phyloP scores from a whole-genome alignment of 1,140 invertebrate species.

The Meloidogyne exigua region DNA sequence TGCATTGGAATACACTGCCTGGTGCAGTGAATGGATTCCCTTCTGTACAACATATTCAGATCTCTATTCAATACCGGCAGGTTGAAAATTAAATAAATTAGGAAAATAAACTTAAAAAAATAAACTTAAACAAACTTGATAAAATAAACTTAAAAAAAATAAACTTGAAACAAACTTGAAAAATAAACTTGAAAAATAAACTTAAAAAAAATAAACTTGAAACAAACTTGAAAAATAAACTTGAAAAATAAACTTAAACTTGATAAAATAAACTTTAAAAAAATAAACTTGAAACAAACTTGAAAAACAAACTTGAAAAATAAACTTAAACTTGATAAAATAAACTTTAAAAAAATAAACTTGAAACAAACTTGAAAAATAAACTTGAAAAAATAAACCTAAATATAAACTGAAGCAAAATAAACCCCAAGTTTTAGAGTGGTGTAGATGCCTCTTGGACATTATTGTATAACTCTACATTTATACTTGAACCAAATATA shows the following conservation, averaged over 20 bases:
- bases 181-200: too few relatives aligned
- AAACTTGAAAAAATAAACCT: background rate
- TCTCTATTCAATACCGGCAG: constrained; percentile 56
- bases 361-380: background rate
- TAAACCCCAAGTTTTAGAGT: constrained; percentile 30
- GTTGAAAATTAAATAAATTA: constrained; percentile 31
- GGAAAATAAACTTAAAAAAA: too few relatives aligned
- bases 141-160: background rate
- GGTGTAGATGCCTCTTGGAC: constrained; percentile 52
- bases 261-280: too few relatives aligned
- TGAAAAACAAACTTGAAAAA: background rate
- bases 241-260: background rate
- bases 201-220: background rate
- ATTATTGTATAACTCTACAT: constrained; percentile 49
- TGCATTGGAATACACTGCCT: constrained; percentile 53
- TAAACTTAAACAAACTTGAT: background rate
- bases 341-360: background rate
- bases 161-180: background rate
- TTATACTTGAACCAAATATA: constrained; percentile 39
- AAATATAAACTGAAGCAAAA: too few relatives aligned
- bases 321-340: too few relatives aligned
- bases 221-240: background rate
- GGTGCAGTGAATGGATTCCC: background rate
- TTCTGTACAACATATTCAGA: constrained; percentile 25
- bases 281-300: background rate